These are phyloP conservation scores for Pyrrhosoma nymphula DNA, from an alignment of 2,888 invertebrate species.

Conservation along the genomic window DNA sequence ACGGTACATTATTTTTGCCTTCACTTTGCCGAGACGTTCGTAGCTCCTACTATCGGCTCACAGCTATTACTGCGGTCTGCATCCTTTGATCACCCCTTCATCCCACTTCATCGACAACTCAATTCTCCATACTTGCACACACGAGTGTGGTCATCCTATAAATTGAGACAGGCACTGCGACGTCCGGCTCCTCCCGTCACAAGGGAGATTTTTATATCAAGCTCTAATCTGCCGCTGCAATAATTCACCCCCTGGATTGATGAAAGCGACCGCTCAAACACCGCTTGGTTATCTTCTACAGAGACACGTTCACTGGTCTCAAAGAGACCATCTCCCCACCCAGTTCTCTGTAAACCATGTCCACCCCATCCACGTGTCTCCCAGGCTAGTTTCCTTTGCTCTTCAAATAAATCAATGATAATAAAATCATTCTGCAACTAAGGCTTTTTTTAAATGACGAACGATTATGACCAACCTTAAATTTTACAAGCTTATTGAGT, in stretches of 20 bases:
- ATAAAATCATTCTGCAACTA: too few relatives aligned
- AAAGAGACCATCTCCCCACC: background rate
- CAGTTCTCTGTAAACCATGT: background rate
- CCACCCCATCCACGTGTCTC: background rate
- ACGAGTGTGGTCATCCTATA: background rate
- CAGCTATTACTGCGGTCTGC: background rate
- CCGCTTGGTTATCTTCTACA: background rate
- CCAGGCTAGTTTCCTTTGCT: too few relatives aligned
- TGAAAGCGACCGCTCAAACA: slow-evolving; percentile 39
- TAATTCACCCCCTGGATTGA: slow-evolving; percentile 43
- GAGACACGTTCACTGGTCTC: slow-evolving; percentile 17
- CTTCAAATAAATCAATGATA: too few relatives aligned
- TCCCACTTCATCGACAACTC: slow-evolving; percentile 37
- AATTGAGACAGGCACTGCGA: background rate
- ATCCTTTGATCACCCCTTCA: slow-evolving; percentile 29
- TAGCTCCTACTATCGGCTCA: background rate
- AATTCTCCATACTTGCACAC: slow-evolving; percentile 55
- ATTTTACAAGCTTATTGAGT: too few relatives aligned
- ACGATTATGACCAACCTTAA: too few relatives aligned
- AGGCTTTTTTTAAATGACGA: too few relatives aligned
- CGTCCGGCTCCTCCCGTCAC: background rate
- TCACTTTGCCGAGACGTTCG: background rate
- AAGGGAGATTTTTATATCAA: slow-evolving; percentile 8
- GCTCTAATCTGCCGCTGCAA: background rate
- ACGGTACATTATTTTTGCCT: slow-evolving; percentile 20